Evolutionary conservation across 2,888 invertebrate genomes (phyloP).

Genomic region (Noctua pronuba): DNA sequence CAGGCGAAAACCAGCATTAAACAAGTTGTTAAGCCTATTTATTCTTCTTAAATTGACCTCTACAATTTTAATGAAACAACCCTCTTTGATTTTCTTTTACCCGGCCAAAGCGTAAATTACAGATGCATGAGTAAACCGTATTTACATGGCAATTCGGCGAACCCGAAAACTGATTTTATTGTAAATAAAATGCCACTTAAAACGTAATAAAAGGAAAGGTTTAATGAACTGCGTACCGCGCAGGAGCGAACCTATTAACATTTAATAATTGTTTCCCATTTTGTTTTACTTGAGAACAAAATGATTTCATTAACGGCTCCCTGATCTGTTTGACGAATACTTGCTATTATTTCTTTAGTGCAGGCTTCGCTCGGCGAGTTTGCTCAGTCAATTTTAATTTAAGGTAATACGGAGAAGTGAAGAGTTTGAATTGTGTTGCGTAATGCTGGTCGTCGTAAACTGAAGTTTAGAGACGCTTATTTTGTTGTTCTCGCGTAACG

Average conservation of each 20-base stretch:
- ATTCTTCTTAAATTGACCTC: constrained; percentile 33
- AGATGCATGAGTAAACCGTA: constrained; percentile 49
- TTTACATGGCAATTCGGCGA: constrained; percentile 60
- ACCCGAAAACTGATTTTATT: constrained; percentile 65
- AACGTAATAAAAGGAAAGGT: constrained; percentile 67
- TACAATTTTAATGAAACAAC: constrained; percentile 44
- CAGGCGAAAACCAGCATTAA: constrained; percentile 1
- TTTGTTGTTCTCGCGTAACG: background rate
- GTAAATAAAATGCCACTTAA: constrained; percentile 65
- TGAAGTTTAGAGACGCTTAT: constrained; percentile 11
- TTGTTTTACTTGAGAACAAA: constrained; percentile 76
- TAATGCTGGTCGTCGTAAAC: constrained; percentile 24
- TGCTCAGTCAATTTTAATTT: constrained; percentile 67
- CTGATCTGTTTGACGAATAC: constrained; percentile 73
- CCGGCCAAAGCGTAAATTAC: constrained; percentile 52
- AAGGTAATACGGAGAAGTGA: constrained; percentile 40
- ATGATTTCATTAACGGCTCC: constrained; percentile 73
- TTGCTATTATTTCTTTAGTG: constrained; percentile 71
- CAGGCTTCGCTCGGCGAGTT: constrained; percentile 65
- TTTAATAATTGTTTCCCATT: constrained; percentile 73
- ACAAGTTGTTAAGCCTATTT: constrained; percentile 16
- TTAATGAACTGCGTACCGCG: constrained; percentile 67
- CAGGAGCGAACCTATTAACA: constrained; percentile 67
- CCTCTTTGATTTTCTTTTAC: constrained; percentile 53
- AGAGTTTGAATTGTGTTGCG: constrained; percentile 47